Evolutionary conservation across 2,113 vertebrate species (phyloP).

Genomic region (Butorides virescens): DNA sequence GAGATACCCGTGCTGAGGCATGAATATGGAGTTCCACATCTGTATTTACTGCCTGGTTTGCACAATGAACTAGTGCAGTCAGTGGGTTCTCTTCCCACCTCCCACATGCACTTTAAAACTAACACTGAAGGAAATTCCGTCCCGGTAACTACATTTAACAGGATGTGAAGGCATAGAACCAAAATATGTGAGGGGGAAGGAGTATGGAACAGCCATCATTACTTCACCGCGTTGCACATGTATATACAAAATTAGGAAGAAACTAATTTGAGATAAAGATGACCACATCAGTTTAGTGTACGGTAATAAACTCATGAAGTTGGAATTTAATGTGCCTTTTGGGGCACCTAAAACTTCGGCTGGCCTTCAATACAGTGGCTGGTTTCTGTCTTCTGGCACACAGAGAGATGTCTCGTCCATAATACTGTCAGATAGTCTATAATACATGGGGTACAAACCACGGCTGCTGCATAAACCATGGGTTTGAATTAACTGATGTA

Average conservation of each 20-base stretch:
- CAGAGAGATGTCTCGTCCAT: neutral
- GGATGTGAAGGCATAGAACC: neutral
- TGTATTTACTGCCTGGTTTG: conserved; percentile 34
- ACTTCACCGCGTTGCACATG: neutral
- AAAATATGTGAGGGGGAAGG: neutral
- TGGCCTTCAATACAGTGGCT: neutral
- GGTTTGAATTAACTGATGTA: neutral
- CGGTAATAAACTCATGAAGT: neutral
- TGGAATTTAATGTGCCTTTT: neutral
- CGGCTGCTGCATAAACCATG: neutral
- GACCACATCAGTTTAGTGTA: neutral
- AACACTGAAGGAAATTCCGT: neutral
- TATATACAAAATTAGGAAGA: neutral
- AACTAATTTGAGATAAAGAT: neutral
- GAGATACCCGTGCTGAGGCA: conserved; percentile 40
- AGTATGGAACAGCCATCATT: neutral
- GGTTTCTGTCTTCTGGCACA: neutral
- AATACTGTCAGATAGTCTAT: neutral
- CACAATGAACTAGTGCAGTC: conserved; percentile 6
- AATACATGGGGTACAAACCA: neutral
- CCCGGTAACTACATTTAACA: neutral
- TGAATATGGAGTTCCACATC: conserved; percentile 60
- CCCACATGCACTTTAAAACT: neutral
- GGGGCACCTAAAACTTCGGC: neutral
- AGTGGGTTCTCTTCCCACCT: neutral